phyloP scores from a whole-genome alignment of 2,888 invertebrate genomes.

The Epinotia bilunana region DNA sequence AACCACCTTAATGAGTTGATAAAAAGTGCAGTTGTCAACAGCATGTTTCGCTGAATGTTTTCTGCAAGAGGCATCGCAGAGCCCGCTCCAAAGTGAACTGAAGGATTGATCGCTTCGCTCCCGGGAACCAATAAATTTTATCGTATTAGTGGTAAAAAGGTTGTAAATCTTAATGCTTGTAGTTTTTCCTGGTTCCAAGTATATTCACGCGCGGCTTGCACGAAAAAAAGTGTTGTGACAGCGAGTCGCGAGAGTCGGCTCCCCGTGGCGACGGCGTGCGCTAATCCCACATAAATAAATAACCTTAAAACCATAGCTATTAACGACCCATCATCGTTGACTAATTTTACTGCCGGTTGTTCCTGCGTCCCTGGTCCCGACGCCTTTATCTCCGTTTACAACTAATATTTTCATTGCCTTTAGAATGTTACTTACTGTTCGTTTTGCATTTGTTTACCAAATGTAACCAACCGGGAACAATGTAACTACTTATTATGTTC shows the following conservation, averaged over 20 bases:
- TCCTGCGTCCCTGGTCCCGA: constrained; percentile 18
- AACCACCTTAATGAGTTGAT: neutral
- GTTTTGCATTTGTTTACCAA: constrained; percentile 36
- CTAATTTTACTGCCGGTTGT: constrained; percentile 53
- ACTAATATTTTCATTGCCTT: constrained; percentile 31
- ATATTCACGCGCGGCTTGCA: constrained; percentile 34
- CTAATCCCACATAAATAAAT: constrained; percentile 46
- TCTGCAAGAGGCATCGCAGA: neutral
- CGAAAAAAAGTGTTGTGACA: constrained; percentile 50
- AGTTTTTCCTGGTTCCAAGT: constrained; percentile 41
- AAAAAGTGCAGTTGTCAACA: constrained; percentile 11
- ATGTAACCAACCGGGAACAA: constrained; percentile 23
- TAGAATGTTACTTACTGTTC: constrained; percentile 37
- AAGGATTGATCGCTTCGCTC: constrained; percentile 36
- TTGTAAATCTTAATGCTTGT: constrained; percentile 41
- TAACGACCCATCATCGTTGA: constrained; percentile 54
- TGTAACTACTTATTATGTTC: neutral
- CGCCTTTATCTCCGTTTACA: constrained; percentile 39
- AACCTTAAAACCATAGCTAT: constrained; percentile 37
- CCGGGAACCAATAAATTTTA: constrained; percentile 44
- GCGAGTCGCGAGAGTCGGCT: constrained; percentile 50
- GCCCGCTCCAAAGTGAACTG: constrained; percentile 10
- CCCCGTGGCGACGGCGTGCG: constrained; percentile 44
- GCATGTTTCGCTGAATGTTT: constrained; percentile 12
- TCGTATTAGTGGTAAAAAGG: constrained; percentile 42